Conservation (phyloP, 1,140 invertebrate species). For the Trigoniulus corallinus region DNA sequence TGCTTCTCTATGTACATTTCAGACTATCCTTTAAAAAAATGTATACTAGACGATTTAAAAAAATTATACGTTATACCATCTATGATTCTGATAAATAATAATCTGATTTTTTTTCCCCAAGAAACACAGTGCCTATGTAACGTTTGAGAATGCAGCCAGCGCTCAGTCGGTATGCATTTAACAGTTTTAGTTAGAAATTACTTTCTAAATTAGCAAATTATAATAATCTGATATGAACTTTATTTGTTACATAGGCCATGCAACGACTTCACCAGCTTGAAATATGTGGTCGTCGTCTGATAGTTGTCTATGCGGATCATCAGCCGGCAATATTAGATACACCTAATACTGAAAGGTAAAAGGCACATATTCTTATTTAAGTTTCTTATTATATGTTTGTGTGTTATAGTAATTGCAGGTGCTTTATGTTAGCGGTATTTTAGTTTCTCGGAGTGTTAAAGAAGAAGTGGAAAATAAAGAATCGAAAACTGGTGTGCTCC, state of each 20-base stretch:
- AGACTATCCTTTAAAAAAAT: too few relatives aligned
- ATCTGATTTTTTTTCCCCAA: too few relatives aligned
- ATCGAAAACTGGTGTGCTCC: too few relatives aligned
- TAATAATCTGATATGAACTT: neutral
- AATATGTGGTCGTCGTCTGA: conserved; percentile 36
- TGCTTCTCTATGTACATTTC: too few relatives aligned
- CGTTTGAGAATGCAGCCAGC: conserved; percentile 19
- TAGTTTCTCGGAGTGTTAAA: too few relatives aligned
- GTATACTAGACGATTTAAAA: neutral
- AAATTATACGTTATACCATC: neutral
- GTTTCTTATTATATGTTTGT: neutral
- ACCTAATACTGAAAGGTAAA: conserved; percentile 6
- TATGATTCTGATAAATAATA: conserved; percentile 9
- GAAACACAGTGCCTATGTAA: conserved; percentile 30
- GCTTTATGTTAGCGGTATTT: too few relatives aligned
- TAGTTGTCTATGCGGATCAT: conserved; percentile 40
- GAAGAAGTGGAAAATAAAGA: too few relatives aligned
- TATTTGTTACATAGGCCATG: conserved; percentile 36
- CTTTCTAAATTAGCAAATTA: neutral
- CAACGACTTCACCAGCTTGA: conserved; percentile 43
- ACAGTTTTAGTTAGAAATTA: too few relatives aligned
- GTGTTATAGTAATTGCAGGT: neutral
- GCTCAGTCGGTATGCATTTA: conserved; percentile 19
- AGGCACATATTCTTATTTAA: neutral
- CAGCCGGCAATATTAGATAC: conserved; percentile 14